Evolutionary conservation across 30 jellyfish, hydroid and myxozoan species (phyloP).

Genomic region (Cassiopea xamachana): DNA sequence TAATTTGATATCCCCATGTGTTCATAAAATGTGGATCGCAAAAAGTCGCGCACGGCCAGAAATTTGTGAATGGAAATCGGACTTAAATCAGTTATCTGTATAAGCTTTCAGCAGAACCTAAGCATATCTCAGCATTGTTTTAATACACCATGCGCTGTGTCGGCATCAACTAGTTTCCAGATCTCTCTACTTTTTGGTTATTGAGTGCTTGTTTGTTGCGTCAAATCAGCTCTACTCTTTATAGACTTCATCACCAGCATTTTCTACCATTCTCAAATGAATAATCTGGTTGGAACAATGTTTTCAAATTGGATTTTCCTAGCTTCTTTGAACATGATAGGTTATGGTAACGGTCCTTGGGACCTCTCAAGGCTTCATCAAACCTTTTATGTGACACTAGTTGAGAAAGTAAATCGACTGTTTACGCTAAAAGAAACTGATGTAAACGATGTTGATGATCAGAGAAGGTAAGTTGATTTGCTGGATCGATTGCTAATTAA

Average conservation of each 20-base stretch:
- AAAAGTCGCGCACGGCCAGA: too few relatives aligned
- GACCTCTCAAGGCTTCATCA: conserved; percentile 48
- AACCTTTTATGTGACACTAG: background rate
- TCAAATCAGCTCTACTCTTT: background rate
- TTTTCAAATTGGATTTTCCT: background rate
- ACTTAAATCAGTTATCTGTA: too few relatives aligned
- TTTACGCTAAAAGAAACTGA: background rate
- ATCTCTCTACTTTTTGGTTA: background rate
- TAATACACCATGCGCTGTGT: too few relatives aligned
- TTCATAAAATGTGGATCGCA: too few relatives aligned
- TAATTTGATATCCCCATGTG: too few relatives aligned
- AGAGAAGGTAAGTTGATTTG: conserved; percentile 29
- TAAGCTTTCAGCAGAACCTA: too few relatives aligned
- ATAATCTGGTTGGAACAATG: conserved; percentile 21
- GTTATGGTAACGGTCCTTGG: conserved; percentile 34
- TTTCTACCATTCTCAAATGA: background rate
- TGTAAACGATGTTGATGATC: conserved; percentile 19
- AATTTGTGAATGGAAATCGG: too few relatives aligned
- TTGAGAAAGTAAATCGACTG: conserved; percentile 16
- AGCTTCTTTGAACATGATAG: background rate
- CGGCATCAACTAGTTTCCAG: background rate
- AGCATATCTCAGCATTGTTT: too few relatives aligned
- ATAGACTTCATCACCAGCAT: background rate
- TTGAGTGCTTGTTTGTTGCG: background rate
- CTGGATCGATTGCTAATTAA: background rate